Conservation (phyloP, 2,888 invertebrate genomes). For the Saturnia pavonia region DNA sequence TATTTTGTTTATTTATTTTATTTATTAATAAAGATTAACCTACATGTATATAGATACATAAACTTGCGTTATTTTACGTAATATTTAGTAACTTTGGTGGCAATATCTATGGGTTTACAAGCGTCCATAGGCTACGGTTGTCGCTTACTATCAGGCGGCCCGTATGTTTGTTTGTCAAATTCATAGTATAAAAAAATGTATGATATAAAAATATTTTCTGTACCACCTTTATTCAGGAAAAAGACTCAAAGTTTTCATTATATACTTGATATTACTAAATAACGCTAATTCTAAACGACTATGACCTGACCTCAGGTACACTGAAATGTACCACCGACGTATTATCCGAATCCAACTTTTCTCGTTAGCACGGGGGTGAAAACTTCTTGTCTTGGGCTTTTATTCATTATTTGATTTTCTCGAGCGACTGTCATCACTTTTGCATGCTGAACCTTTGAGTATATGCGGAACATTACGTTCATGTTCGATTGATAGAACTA, state of each 20-base stretch:
- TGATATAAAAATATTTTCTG: too few species aligned
- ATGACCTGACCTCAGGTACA: slow-evolving; percentile 37
- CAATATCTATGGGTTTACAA: too few species aligned
- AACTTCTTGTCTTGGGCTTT: slow-evolving; percentile 66
- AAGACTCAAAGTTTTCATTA: background rate
- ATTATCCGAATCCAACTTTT: slow-evolving; percentile 73
- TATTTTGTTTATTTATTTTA: too few species aligned
- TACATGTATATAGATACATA: too few species aligned
- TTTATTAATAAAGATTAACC: too few species aligned
- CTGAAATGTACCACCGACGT: slow-evolving; percentile 58
- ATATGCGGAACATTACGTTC: slow-evolving; percentile 14
- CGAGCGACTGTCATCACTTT: slow-evolving; percentile 69
- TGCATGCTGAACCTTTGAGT: slow-evolving; percentile 22
- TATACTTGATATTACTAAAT: background rate
- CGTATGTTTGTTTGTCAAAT: too few species aligned
- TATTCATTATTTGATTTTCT: slow-evolving; percentile 72
- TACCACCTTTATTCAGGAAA: too few species aligned
- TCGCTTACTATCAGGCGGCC: too few species aligned
- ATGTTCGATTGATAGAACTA: background rate
- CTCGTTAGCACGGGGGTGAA: slow-evolving; percentile 67
- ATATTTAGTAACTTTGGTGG: too few species aligned
- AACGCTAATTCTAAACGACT: slow-evolving; percentile 30
- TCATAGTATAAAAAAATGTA: too few species aligned
- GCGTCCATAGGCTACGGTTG: too few species aligned
- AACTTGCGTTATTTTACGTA: too few species aligned